Percentiles rank a stretch among this genome's conserved stretches.
phyloP scores from a whole-genome alignment of 2,888 invertebrate species.

The Ferdinandea cuprea region DNA sequence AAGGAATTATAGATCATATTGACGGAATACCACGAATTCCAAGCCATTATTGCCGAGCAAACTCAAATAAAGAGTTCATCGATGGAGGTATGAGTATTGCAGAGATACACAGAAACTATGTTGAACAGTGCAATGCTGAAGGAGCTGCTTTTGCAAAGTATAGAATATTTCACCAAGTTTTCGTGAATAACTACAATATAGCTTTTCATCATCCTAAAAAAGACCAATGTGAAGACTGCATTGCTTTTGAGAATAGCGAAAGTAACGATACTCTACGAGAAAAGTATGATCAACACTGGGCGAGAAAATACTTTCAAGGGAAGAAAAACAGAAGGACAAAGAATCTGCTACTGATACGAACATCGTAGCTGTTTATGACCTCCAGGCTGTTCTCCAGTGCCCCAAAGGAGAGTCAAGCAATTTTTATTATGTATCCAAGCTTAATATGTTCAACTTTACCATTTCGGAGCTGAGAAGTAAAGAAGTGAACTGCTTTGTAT shows the following conservation, averaged over 20 bases:
- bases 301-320: too few relatives aligned
- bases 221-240: too few relatives aligned
- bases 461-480: conserved; percentile 76
- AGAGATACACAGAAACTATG: too few relatives aligned
- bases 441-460: conserved; percentile 78
- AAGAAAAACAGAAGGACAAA: too few relatives aligned
- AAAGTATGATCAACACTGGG: too few relatives aligned
- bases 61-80: too few relatives aligned
- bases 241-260: too few relatives aligned
- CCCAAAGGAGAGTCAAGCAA: conserved; percentile 77
- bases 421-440: conserved; percentile 78
- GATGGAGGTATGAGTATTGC: too few relatives aligned
- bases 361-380: conserved; percentile 76
- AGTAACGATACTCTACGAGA: too few relatives aligned
- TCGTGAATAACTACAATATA: conserved; percentile 31
- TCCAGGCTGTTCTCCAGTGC: conserved; percentile 78
- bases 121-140: too few relatives aligned
- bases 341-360: conserved; percentile 73
- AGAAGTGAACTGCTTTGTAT: conserved; percentile 76
- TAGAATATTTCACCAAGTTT: conserved; percentile 19
- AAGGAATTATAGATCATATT: conserved; percentile 31
- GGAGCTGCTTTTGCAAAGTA: too few relatives aligned
- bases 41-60: conserved; percentile 45
- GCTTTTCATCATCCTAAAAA: too few relatives aligned
- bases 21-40: conserved; percentile 44